A percentile compares a stretch with the other conserved stretches of the same genome.
These are phyloP conservation scores for Zaprionus kolodkinae DNA, from an alignment of 1,140 invertebrate genomes.

Conservation along the genomic window DNA sequence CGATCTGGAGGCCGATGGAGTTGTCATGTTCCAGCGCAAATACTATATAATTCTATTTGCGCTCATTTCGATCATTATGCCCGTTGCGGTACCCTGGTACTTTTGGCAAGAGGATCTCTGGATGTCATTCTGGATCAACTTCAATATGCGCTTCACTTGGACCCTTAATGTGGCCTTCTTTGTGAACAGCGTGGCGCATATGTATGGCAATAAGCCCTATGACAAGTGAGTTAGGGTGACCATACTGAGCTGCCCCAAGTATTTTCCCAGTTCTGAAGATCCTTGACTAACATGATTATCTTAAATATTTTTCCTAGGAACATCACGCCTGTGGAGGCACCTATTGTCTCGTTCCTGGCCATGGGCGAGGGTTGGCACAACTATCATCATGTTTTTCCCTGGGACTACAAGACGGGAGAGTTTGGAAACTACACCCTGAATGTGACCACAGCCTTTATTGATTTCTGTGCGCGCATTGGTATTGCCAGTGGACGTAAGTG, in stretches of 20 bases:
- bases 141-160: slow-evolving; percentile 92
- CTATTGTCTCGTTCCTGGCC: slow-evolving; percentile 88
- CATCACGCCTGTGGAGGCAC: slow-evolving; percentile 90
- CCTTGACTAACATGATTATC: background rate
- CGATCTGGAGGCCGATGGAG: slow-evolving; percentile 93
- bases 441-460: slow-evolving; percentile 89
- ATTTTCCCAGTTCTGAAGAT: background rate
- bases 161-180: slow-evolving; percentile 96
- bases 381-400: slow-evolving; percentile 94
- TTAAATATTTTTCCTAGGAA: slow-evolving; percentile 85
- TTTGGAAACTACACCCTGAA: slow-evolving; percentile 88
- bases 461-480: slow-evolving; percentile 89
- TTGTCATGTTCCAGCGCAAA: slow-evolving; percentile 94
- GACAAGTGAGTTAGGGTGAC: slow-evolving; percentile 89
- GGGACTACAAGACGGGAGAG: slow-evolving; percentile 95
- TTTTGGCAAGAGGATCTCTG: slow-evolving; percentile 93
- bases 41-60: slow-evolving; percentile 91
- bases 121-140: slow-evolving; percentile 93
- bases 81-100: slow-evolving; percentile 91
- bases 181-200: slow-evolving; percentile 96
- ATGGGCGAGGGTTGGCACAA: slow-evolving; percentile 96
- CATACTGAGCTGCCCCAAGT: background rate
- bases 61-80: slow-evolving; percentile 91
- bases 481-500: slow-evolving; percentile 90
- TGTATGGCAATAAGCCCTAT: slow-evolving; percentile 95